Base-by-base conservation (phyloP, 1,140 invertebrate genomes). In the Macrosteles quadrilineatus region DNA sequence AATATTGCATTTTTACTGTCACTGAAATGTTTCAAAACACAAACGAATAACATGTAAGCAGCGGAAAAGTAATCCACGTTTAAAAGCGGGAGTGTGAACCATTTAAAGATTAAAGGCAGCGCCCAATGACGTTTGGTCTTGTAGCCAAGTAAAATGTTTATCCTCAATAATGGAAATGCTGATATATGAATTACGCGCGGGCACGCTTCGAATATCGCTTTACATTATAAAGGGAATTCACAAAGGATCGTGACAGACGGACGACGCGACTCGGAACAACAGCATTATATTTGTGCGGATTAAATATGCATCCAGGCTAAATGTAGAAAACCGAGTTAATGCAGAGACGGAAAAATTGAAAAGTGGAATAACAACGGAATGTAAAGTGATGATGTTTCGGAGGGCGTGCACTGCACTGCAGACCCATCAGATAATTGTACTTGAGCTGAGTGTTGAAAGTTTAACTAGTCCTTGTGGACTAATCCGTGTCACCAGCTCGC, bases 271-370 rank as follows among this genome's bases (percentile, higher is more conserved):
- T 4, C 47, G 23, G 27, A 59, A 30, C 55, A 59, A 29, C 25
- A 3, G 55, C 55, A 59, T 59, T 59, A 14, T 59, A 59, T 59
- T 29, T 59, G 55, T 29, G 55, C 25, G 55, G 55, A 59, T 59
- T 59, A 59, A 59, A 59, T 27, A 59, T 59, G 55, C 55, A 59
- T 59, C 55, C 4, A 36, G n/a, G 47, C 47, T 19, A 50, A 50
- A 50, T 50, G 47, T 50, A 50, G 55, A 23, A 59, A 59, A 59
- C 55, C 55, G 55, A 59, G 55, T 59, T 59, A 59, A 59, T 59
- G 25, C 55, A 25, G 27, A 29, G 55, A 4, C n/a, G 47, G n/a
- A 19, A 50, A 4, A n/a, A 17, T 4, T 4, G 14, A 50, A 6
- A 6, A 21, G 47, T 50, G 4, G 55, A 11, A n/a, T 14, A 59